These are phyloP conservation scores for Sepioteuthis lessoniana DNA, from an alignment of 2,888 invertebrate genomes.

Conservation along the genomic window DNA sequence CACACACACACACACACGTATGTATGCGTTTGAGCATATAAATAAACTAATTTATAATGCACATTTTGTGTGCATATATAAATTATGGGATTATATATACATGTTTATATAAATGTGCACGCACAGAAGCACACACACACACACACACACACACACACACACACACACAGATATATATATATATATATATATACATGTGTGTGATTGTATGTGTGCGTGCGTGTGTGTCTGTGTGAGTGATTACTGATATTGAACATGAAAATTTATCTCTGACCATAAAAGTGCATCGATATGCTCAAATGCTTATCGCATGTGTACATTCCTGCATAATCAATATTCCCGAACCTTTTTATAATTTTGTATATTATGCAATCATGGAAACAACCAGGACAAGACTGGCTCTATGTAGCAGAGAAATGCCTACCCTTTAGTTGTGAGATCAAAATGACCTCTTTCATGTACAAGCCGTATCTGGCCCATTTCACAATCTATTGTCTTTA, in stretches of 20 bases:
- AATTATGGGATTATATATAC: neutral
- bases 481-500: no score
- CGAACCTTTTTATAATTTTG: neutral
- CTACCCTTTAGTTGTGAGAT: neutral
- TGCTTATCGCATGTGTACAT: neutral
- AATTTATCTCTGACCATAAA: conserved; percentile 9
- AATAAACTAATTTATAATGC: no score
- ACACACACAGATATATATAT: neutral
- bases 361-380: neutral
- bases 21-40: no score
- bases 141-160: neutral
- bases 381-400: neutral
- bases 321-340: neutral
- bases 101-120: neutral
- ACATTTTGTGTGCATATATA: no score
- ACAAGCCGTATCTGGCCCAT: no score
- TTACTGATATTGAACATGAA: neutral
- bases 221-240: neutral
- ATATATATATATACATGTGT: neutral
- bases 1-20: no score
- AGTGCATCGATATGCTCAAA: neutral
- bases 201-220: neutral
- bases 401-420: neutral
- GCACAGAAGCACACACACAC: neutral
- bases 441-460: neutral